Evolutionary conservation across 1,140 invertebrate genomes (phyloP).

Genomic region (Sycophaga agraensis): DNA sequence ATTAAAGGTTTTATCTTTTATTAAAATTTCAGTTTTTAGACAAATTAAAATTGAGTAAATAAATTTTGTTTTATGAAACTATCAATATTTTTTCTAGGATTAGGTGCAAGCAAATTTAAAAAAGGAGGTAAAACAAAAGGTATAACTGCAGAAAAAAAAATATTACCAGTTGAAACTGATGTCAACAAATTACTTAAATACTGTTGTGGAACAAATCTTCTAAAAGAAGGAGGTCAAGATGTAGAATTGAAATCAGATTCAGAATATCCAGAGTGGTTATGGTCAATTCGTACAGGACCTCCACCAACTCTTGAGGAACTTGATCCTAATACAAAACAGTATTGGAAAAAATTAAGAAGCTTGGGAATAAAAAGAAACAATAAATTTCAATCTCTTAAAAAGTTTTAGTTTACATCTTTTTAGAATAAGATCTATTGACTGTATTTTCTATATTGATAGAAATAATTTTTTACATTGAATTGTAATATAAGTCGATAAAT

Average conservation of each 20-base stretch:
- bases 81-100: slow-evolving; percentile 13
- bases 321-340: slow-evolving; percentile 76
- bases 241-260: slow-evolving; percentile 79
- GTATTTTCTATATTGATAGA: too few species aligned
- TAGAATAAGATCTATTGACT: too few species aligned
- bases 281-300: slow-evolving; percentile 68
- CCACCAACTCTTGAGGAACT: slow-evolving; percentile 70
- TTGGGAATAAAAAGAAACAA: slow-evolving; percentile 65
- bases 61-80: background rate
- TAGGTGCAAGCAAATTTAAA: slow-evolving; percentile 26
- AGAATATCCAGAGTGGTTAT: slow-evolving; percentile 94
- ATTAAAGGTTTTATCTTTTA: too few species aligned
- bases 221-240: slow-evolving; percentile 75
- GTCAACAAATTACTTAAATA: slow-evolving; percentile 73
- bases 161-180: slow-evolving; percentile 85
- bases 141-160: slow-evolving; percentile 67
- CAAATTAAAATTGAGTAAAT: background rate
- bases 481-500: too few species aligned
- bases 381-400: slow-evolving; percentile 55
- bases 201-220: slow-evolving; percentile 86
- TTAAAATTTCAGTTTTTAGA: too few species aligned
- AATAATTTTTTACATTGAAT: too few species aligned
- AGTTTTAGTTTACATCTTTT: slow-evolving; percentile 6
- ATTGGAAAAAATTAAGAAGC: slow-evolving; percentile 74
- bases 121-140: slow-evolving; percentile 65